Base-by-base conservation (phyloP, 2,113 vertebrate genomes). In the Murina feae region DNA sequence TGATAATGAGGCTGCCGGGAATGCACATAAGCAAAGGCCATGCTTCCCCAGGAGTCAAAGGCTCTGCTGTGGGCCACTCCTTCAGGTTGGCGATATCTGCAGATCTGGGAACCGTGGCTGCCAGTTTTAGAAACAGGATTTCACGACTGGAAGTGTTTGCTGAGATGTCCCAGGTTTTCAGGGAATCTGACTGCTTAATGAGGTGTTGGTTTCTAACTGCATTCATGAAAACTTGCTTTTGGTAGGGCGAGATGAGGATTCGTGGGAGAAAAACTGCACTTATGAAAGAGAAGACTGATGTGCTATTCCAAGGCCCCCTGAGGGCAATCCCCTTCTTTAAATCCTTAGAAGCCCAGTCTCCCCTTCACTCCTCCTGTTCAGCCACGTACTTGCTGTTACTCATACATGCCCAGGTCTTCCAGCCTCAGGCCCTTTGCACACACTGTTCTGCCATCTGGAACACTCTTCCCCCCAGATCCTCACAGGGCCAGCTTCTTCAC, bases 81-180 rank as follows among this genome's bases (percentile, higher is more conserved):
- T 79, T 84, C 44, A 30, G 47, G 85, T 9, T 65, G n/a, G 82
- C 18, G 44, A 80, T 11, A 49, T 89, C 0, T 37, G 39, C 94
- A 74, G 79, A n/a, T 53, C 82, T 75, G 47, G 92, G 86, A 82
- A 44, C 68, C 18, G 53, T 32, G 65, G 85, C 63, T 55, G 79
- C 63, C 85, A 42, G 53, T 60, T 81, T 95, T 53, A 95, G 79
- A 90, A 95, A 80, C 66, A 58, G 58, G 81, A 85, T 58, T 79
- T 90, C 82, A 69, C 23, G 10, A 17, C 25, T 75, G 37, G 44
- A 75, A 58, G 55, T 79, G 65, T 69, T 74, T 51, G 90, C 89
- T 25, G 69, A 69, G 78, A 76, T 37, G 53, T 10, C 49, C n/a
- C 13, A 55, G 44, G 60, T 65, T 93, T 79, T 95, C 39, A 10